Evolutionary conservation across 2,888 invertebrate genomes (phyloP), one percentile per base, ranked within the genome.

Genomic region (Dolichomitus sp.): DNA sequence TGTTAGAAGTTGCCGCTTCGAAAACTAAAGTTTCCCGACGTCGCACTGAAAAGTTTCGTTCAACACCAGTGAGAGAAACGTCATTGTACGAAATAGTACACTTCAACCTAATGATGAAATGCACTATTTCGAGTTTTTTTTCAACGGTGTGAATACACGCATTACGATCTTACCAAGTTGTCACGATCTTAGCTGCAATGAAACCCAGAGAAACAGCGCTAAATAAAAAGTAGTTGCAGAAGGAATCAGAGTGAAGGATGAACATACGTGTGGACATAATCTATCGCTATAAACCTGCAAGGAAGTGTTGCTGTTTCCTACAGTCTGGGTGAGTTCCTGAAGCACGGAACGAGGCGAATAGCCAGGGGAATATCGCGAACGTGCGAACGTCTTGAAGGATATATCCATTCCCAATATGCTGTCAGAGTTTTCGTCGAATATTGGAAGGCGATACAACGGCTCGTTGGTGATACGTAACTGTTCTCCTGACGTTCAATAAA

Each of bases 401-500:
- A 50, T 70, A 57, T 57, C 12, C 40, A 17, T 19, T 57, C 17
- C 14, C 70, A 30, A 70, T 45, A 45, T 6, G 57, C 57, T 30
- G 57, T 17, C 17, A 9, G 42, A 48, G 7, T 70, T 57, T 57
- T n/a, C 23, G 42, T 27, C 14, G 40, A 54, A 69, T 69, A 54
- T 69, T 27, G 54, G 54, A 69, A 42, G 61, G 52, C 73, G 74
- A 73, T 70, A 45, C 63, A 57, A 57, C 54, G 65, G 70, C 70
- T 82, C 80, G 61, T 84, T 79, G 76, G 87, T 87, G 86, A 89
- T 90, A 88, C 88, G 88, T 89, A 89, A 88, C 90, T 88, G 89
- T 88, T 90, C 85, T 84, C 70, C 65, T 80, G 69, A 68, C 80
- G 85, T 87, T 84, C 87, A 87, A 89, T 88, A 88, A 89, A 88